Conservation (phyloP, 2,888 invertebrate species). For the Acanthosoma haemorrhoidale region DNA sequence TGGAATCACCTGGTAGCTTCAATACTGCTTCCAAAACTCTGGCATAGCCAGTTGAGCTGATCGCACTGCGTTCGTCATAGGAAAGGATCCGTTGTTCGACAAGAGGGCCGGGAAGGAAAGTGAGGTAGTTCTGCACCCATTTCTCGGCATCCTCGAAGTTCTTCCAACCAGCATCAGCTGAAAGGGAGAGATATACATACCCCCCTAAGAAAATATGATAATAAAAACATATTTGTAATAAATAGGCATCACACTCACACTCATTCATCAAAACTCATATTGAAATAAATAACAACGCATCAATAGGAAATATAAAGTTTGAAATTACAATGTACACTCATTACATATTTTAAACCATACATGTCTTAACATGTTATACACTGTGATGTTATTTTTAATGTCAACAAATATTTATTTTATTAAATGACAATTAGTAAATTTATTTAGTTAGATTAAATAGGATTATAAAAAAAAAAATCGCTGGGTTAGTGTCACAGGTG, state of each 20-base stretch:
- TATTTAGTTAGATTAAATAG: too few relatives aligned
- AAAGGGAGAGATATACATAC: constrained; percentile 21
- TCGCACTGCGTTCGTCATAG: constrained; percentile 47
- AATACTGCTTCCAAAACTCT: constrained; percentile 28
- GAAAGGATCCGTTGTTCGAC: constrained; percentile 59
- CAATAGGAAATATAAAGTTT: neutral
- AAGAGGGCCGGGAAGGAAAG: constrained; percentile 54
- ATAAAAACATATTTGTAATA: neutral
- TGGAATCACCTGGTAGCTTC: constrained; percentile 40
- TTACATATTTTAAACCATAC: too few relatives aligned
- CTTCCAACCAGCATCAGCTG: constrained; percentile 25
- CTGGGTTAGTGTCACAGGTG: too few relatives aligned
- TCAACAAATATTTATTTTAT: too few relatives aligned
- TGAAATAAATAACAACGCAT: neutral
- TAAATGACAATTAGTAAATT: too few relatives aligned
- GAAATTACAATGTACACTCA: too few relatives aligned
- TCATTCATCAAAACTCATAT: neutral
- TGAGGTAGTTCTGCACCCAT: constrained; percentile 45
- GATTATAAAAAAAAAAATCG: too few relatives aligned
- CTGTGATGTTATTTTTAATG: too few relatives aligned
- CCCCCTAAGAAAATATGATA: too few relatives aligned
- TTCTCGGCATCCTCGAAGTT: constrained; percentile 3
- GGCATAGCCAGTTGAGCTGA: constrained; percentile 22
- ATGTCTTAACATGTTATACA: too few relatives aligned
- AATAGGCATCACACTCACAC: neutral